phyloP scores from a whole-genome alignment of 2,113 vertebrate genomes.

The Rattus rattus region DNA sequence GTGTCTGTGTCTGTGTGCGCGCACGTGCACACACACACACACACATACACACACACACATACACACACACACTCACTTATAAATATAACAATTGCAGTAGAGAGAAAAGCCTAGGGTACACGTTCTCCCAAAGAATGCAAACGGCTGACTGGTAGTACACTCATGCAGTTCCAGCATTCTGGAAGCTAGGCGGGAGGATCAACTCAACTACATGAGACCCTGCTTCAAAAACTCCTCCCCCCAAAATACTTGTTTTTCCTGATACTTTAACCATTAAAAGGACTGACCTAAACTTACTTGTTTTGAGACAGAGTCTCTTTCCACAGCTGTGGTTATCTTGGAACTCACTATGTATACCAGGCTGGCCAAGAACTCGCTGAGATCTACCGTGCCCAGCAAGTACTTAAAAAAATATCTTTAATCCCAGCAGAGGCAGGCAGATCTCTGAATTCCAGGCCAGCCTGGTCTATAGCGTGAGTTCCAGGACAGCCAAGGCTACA shows the following conservation, averaged over 20 bases:
- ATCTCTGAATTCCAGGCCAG: not conserved
- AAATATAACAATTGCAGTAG: not conserved
- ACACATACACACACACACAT: not conserved
- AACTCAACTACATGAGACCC: not conserved
- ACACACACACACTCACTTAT: not conserved
- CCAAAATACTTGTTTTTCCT: not conserved
- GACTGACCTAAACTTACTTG: not conserved
- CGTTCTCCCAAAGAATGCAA: not conserved
- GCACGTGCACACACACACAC: not conserved
- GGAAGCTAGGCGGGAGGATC: not conserved
- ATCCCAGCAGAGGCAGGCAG: not conserved
- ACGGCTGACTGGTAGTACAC: not conserved
- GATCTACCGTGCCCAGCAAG: not conserved
- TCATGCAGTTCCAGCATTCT: not conserved
- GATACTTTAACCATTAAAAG: not conserved
- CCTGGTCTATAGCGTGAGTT: not conserved
- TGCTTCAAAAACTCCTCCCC: too few species aligned
- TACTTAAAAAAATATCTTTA: not conserved
- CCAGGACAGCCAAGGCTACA: not conserved
- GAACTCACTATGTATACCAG: not conserved
- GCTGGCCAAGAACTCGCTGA: not conserved
- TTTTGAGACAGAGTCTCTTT: not conserved
- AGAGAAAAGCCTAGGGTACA: not conserved
- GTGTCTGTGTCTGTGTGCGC: too few species aligned
- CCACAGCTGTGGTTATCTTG: not conserved